Evolutionary conservation across 2,797 vertebrate genomes (phyloP).

Genomic region (Sebastes nivosus): DNA sequence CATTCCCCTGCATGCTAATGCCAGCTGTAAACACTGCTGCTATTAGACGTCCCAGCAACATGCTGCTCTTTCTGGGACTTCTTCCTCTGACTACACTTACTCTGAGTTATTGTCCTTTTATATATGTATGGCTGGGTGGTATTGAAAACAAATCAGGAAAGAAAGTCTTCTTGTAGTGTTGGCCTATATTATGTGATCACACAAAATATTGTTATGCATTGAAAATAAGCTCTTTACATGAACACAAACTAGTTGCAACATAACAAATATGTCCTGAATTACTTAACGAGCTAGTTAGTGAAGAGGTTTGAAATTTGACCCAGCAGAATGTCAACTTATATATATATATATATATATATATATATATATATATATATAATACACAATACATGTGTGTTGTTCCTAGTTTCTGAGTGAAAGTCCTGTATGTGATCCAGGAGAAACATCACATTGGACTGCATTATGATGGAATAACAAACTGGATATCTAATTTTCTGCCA

Average conservation of each 20-base stretch:
- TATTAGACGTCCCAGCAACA: conserved; percentile 37
- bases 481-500: background rate
- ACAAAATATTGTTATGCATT: background rate
- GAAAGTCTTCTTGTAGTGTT: background rate
- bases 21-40: conserved; percentile 75
- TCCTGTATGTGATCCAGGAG: too few species aligned
- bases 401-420: too few species aligned
- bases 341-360: too few species aligned
- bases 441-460: background rate
- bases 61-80: conserved; percentile 36
- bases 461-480: background rate
- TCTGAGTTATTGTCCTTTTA: background rate
- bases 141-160: background rate
- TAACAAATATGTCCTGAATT: background rate
- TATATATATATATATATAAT: too few species aligned
- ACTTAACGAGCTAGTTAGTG: background rate
- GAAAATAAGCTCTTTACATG: too few species aligned
- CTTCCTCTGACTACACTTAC: conserved; percentile 1
- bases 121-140: background rate
- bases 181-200: background rate
- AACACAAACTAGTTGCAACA: background rate
- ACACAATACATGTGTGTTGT: background rate
- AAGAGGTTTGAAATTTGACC: too few species aligned
- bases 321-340: too few species aligned
- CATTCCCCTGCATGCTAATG: conserved; percentile 54